A percentile compares a stretch with the other conserved stretches of the same genome.
phyloP scores from a whole-genome alignment of 2,797 vertebrate species.

The Microctenopoma lineatum region DNA sequence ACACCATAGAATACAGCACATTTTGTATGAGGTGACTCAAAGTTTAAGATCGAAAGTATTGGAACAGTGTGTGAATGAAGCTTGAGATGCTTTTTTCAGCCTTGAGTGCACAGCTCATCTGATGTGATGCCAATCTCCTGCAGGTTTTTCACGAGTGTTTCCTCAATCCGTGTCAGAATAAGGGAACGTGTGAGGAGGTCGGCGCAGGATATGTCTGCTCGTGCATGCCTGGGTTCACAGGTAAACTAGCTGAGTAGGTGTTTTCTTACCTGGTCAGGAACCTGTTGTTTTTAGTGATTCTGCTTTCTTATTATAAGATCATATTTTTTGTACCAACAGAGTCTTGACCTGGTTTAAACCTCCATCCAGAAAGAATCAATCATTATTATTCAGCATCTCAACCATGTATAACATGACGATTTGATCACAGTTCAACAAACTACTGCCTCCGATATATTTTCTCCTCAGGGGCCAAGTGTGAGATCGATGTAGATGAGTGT shows the following conservation, averaged over 20 bases:
- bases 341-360: too few relatives aligned
- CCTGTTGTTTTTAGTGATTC: background rate
- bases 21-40: too few relatives aligned
- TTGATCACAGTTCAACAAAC: too few relatives aligned
- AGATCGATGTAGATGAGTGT: slow-evolving; percentile 93
- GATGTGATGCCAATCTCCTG: slow-evolving; percentile 21
- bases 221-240: slow-evolving; percentile 93
- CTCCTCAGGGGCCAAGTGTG: slow-evolving; percentile 93
- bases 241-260: slow-evolving; percentile 70
- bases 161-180: slow-evolving; percentile 93
- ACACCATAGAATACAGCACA: too few relatives aligned
- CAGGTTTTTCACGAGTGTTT: slow-evolving; percentile 98
- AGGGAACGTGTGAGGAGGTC: slow-evolving; percentile 94
- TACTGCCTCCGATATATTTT: slow-evolving; percentile 31
- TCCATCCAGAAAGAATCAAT: too few relatives aligned
- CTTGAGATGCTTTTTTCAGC: too few relatives aligned
- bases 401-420: too few relatives aligned
- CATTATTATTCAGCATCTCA: too few relatives aligned
- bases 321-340: too few relatives aligned
- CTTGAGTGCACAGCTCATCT: background rate
- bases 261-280: background rate
- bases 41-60: too few relatives aligned
- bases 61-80: too few relatives aligned
- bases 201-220: slow-evolving; percentile 93
- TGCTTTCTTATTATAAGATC: too few relatives aligned